These are phyloP conservation scores for Megalopta genalis DNA, from an alignment of 1,140 invertebrate species.

Conservation along the genomic window DNA sequence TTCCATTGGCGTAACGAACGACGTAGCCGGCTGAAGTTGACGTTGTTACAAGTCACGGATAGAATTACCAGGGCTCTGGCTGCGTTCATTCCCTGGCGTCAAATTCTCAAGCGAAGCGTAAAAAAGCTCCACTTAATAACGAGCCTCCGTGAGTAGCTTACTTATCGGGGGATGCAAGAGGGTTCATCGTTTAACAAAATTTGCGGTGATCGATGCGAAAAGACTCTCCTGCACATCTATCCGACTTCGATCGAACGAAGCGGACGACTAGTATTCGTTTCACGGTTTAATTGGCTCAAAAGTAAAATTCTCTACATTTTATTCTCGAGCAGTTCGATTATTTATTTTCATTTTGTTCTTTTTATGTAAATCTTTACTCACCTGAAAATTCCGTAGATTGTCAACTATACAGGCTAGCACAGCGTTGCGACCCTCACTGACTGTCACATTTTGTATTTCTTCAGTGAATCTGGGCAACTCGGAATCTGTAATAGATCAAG, in stretches of 20 bases:
- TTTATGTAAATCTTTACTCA: conserved; percentile 75
- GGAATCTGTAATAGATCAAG: conserved; percentile 40
- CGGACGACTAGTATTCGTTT: too few relatives aligned
- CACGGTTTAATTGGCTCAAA: too few relatives aligned
- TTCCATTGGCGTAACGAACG: conserved; percentile 48
- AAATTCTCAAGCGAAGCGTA: conserved; percentile 43
- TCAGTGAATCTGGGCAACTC: conserved; percentile 90
- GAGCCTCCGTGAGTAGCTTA: background rate
- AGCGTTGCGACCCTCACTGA: conserved; percentile 93
- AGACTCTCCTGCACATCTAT: too few relatives aligned
- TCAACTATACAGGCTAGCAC: conserved; percentile 96
- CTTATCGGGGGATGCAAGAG: background rate
- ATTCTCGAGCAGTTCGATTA: background rate
- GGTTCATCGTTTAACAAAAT: background rate
- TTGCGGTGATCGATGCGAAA: background rate
- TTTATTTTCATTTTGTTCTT: accelerated
- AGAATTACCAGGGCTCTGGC: conserved; percentile 19
- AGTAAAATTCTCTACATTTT: too few relatives aligned
- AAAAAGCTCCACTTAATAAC: conserved; percentile 27
- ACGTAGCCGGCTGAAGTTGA: conserved; percentile 29
- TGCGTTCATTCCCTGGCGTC: background rate
- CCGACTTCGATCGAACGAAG: too few relatives aligned
- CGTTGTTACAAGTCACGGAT: conserved; percentile 42
- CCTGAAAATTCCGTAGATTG: conserved; percentile 93
- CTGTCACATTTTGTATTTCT: conserved; percentile 95